Base-by-base conservation (phyloP, 1,140 invertebrate species). In the Paraescarpia echinospica region DNA sequence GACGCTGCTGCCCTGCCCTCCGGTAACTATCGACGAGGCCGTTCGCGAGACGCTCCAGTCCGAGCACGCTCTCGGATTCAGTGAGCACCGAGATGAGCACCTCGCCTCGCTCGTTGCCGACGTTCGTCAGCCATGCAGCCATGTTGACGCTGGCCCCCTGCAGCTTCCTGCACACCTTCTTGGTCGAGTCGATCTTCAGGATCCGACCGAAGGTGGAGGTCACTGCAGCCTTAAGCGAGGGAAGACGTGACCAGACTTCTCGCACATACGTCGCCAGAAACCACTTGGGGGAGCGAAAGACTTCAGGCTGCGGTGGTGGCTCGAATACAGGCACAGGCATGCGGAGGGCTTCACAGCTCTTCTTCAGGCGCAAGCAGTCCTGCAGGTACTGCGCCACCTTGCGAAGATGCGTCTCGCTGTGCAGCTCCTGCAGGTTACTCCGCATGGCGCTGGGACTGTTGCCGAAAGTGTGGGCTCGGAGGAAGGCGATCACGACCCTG, bases 151-250 rank as follows among this genome's bases (percentile, higher is more conserved):
- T 34, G 0, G 35, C 33, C 2, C 94, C 94, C 48, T 18, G 48
- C 35, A 94, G 91, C 89, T 93, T 93, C 31, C 41, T 92, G 31
- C 33, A 92, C 8, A 93, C 89, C 89, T 93, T 93, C 77, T 92
- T 94, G 0, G 94, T 94, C 14, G 94, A 94, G 92, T 94, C 94
- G 90, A 94, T 92, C 92, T 94, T 94, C 18, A 95, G 51, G n/a
- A 94, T 91, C 6, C 27, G 35, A 22, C 94, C 94, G 93, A 94
- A 94, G 4, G 93, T 89, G 2, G 94, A 95, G 14, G 94, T 95
- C 27, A 94, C 93, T 89, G 48, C 33, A 18, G 94, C 93, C 92
- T 94, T 94, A 12, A 93, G 88, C 1, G 93, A 90, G n/a, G 93
- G 92, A 4, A 95, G 35, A 22, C 94, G 90, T 33, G 91, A 14